Conservation (phyloP, 2,888 invertebrate genomes). For the Andrena bucephala region DNA sequence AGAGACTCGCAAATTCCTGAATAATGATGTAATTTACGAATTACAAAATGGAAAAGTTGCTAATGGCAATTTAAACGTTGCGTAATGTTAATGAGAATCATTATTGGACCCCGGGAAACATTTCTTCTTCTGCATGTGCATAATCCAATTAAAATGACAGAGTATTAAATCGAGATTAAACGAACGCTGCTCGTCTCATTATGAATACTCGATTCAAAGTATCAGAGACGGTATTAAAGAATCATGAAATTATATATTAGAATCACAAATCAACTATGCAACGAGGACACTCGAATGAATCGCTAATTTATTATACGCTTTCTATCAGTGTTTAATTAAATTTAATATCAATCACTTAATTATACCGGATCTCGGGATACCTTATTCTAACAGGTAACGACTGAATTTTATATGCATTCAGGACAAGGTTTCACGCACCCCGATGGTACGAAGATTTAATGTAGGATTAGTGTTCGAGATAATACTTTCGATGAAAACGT, state of each 20-base stretch:
- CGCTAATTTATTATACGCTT: neutral
- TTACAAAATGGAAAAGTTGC: too few relatives aligned
- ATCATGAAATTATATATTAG: neutral
- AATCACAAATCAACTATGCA: neutral
- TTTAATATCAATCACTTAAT: neutral
- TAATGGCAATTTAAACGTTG: neutral
- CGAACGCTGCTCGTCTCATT: neutral
- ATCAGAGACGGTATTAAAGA: neutral
- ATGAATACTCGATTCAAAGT: slow-evolving; percentile 23
- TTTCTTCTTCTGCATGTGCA: neutral
- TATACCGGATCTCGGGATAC: neutral
- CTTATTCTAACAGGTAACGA: neutral
- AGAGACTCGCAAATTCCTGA: too few relatives aligned
- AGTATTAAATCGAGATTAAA: neutral
- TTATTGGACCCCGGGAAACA: neutral
- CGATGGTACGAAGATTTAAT: slow-evolving; percentile 25
- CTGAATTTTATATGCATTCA: neutral
- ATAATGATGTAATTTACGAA: too few relatives aligned
- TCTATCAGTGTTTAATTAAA: neutral
- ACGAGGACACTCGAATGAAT: neutral
- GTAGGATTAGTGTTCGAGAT: slow-evolving; percentile 39
- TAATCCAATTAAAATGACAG: slow-evolving; percentile 18
- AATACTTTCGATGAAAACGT: slow-evolving; percentile 40
- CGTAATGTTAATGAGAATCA: slow-evolving; percentile 8
- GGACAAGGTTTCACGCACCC: neutral